Conservation (phyloP, 2,888 invertebrate genomes). For the Ophion costatus region DNA sequence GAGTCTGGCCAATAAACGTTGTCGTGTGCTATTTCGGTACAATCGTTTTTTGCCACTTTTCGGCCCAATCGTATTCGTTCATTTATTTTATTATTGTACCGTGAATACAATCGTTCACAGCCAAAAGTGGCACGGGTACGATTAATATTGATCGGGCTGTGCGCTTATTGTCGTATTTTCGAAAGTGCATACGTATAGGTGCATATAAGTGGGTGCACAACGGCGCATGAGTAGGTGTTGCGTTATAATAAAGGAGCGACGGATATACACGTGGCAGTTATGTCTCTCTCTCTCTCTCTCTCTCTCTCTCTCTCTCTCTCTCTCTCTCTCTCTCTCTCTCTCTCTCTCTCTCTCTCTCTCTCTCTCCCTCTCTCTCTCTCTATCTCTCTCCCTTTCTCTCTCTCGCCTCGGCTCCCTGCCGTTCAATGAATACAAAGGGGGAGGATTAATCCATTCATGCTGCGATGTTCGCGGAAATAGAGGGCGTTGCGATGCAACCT, state of each 20-base stretch:
- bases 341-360: not conserved
- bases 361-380: not conserved
- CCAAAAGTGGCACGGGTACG: not conserved
- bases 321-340: not conserved
- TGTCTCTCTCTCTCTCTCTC: not conserved
- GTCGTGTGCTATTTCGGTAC: no score
- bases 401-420: not conserved
- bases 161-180: not conserved
- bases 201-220: constrained; percentile 3
- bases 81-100: no score
- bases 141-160: not conserved
- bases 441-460: constrained; percentile 33
- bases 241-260: constrained; percentile 20
- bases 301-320: not conserved
- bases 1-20: no score
- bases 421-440: constrained; percentile 33
- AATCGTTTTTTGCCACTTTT: not conserved
- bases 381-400: not conserved
- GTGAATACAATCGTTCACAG: no score
- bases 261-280: constrained; percentile 19
- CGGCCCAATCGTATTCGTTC: not conserved
- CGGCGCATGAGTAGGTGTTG: constrained; percentile 20
- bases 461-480: constrained; percentile 28
- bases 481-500: constrained; percentile 6
- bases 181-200: not conserved